Percentiles rank a stretch among this genome's conserved stretches.
Evolutionary conservation across 2,888 invertebrate genomes (phyloP).

Genomic region (Julus scanicus): DNA sequence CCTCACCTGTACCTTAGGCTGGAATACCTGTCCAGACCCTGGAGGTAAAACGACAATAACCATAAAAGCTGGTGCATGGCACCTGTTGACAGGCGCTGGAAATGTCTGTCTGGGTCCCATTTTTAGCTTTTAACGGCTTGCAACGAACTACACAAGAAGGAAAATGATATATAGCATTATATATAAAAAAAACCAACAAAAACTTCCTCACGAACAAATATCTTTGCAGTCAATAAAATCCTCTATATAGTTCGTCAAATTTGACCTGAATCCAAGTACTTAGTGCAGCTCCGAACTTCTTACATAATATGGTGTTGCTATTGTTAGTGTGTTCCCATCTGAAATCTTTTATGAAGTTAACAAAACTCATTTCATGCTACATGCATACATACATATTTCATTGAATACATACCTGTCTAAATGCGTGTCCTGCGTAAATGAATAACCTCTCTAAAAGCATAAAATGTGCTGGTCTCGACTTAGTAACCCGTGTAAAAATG

Average conservation of each 20-base stretch:
- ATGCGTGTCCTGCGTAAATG: too few species aligned
- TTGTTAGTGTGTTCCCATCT: too few species aligned
- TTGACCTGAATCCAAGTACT: not conserved
- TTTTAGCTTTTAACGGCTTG: conserved; percentile 31
- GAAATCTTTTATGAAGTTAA: too few species aligned
- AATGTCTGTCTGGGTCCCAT: conserved; percentile 29
- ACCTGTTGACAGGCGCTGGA: conserved; percentile 42
- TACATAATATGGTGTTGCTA: too few species aligned
- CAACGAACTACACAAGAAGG: not conserved
- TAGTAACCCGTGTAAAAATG: too few species aligned
- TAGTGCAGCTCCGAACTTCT: too few species aligned
- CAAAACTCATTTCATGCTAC: too few species aligned
- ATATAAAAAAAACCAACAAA: not conserved
- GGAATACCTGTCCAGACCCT: conserved; percentile 36
- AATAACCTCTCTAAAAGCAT: too few species aligned
- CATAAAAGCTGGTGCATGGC: conserved; percentile 35
- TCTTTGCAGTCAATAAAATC: conserved; percentile 8
- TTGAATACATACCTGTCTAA: too few species aligned
- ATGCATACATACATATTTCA: too few species aligned
- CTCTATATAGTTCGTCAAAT: not conserved
- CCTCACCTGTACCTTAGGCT: conserved; percentile 39
- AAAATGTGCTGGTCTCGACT: too few species aligned
- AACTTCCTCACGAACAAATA: not conserved
- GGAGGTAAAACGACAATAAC: conserved; percentile 39
- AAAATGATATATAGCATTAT: not conserved